Base-by-base conservation (phyloP, 2,888 invertebrate species). In the Agrochola circellaris region DNA sequence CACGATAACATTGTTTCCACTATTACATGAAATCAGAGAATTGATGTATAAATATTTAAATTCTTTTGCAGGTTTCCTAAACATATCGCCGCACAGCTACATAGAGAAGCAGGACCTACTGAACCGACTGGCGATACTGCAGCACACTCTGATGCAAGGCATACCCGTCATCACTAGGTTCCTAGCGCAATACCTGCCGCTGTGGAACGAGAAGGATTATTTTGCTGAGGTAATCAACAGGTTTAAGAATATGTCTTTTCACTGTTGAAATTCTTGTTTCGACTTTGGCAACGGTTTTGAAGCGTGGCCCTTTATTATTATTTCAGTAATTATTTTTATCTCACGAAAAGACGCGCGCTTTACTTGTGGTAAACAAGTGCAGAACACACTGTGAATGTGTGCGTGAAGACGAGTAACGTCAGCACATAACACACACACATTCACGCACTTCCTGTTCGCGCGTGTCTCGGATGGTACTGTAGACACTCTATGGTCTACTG, bases 161-260 rank as follows among this genome's bases (percentile, higher is more conserved):
- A 86, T 97, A 20, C 96, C 96, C 0, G 94, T 95, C 8, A 90
- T 96, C 67, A 95, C 96, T 8, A 86, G 91, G 30, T 96, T 97
- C 81, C 90, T 97, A 4, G 95, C 95, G 0, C 95, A 96, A 81
- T 96, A 92, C 76, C 87, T 97, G 64, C 94, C 94, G 0, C 90
- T 95, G 51, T 97, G 97, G 97, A 96, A 96, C 67, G 97, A 96
- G 81, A 93, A 79, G 54, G 95, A 96, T 73, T 96, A 91, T 79
- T 95, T 95, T 83, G 78, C 91, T 73, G 96, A 97, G 95, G 97
- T 96, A 89, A 87, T 58, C 0, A 38, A 26, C 20, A n/a, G 11
- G 0, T 45, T 17, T 51, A 23, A 30, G 30, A 45, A 66, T 4
- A 11, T 2, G 20, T 45, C 7, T 48, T 23, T 51, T 51, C 15